Conservation (phyloP, 2,797 vertebrate species). For the Nothura maculosa region DNA sequence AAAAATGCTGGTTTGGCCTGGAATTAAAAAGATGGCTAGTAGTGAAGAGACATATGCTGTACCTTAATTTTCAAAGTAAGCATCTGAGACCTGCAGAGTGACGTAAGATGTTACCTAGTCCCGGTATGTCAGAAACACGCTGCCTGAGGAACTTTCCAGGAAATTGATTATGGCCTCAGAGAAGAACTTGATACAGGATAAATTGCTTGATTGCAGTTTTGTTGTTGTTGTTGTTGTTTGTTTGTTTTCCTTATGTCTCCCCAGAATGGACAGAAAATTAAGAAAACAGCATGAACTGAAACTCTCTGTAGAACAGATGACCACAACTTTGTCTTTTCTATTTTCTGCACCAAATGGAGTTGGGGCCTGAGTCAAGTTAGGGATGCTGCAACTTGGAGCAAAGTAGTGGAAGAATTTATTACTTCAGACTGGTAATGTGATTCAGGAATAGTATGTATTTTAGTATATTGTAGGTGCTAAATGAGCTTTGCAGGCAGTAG, state of each 20-base stretch:
- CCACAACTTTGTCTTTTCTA: not conserved
- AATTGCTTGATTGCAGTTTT: rapidly evolving
- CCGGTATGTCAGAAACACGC: not conserved
- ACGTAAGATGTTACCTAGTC: not conserved
- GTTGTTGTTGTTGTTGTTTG: not conserved
- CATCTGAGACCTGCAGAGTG: not conserved
- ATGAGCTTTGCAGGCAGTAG: not conserved
- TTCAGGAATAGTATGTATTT: not conserved
- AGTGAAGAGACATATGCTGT: not conserved
- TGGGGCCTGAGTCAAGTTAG: not conserved
- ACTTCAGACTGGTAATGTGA: not conserved
- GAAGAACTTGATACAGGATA: not conserved
- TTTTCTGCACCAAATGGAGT: not conserved
- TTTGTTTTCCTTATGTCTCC: not conserved
- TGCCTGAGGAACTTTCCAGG: not conserved
- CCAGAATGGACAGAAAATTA: not conserved
- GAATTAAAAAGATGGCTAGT: not conserved
- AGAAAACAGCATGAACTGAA: not conserved
- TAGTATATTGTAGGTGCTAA: not conserved
- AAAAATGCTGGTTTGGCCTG: not conserved
- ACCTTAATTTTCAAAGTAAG: not conserved
- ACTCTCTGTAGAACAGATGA: not conserved
- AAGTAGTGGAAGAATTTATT: not conserved
- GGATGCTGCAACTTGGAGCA: not conserved
- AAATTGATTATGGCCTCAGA: not conserved